phyloP scores from a whole-genome alignment of 2,797 vertebrate species.

The Pristis pectinata region DNA sequence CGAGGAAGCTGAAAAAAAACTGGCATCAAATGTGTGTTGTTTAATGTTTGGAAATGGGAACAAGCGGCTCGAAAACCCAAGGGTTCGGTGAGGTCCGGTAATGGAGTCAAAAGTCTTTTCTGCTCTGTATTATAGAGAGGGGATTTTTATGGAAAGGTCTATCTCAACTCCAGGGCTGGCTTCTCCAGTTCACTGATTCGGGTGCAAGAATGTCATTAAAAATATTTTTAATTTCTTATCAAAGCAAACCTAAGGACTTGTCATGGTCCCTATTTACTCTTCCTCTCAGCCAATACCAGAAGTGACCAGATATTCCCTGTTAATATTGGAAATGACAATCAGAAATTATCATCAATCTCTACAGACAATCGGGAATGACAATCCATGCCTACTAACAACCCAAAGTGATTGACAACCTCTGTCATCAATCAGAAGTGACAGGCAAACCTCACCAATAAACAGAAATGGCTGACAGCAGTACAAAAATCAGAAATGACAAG shows the following conservation, averaged over 20 bases:
- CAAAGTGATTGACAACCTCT: too few species aligned
- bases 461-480: too few species aligned
- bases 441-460: too few species aligned
- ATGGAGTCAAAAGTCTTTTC: neutral
- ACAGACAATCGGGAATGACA: neutral
- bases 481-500: too few species aligned
- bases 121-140: neutral
- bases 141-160: neutral
- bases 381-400: neutral
- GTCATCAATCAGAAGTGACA: too few species aligned
- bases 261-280: neutral
- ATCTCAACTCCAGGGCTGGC: neutral
- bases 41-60: neutral
- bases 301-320: too few species aligned
- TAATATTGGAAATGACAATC: too few species aligned
- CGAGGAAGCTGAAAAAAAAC: neutral
- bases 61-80: neutral
- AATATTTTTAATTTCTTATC: neutral
- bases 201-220: neutral
- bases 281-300: too few species aligned
- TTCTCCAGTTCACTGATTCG: neutral
- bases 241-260: neutral
- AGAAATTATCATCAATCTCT: too few species aligned
- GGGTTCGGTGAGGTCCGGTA: too few species aligned
- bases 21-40: neutral